Conservation (phyloP, 2,797 vertebrate species). For the Propithecus deckenii region DNA sequence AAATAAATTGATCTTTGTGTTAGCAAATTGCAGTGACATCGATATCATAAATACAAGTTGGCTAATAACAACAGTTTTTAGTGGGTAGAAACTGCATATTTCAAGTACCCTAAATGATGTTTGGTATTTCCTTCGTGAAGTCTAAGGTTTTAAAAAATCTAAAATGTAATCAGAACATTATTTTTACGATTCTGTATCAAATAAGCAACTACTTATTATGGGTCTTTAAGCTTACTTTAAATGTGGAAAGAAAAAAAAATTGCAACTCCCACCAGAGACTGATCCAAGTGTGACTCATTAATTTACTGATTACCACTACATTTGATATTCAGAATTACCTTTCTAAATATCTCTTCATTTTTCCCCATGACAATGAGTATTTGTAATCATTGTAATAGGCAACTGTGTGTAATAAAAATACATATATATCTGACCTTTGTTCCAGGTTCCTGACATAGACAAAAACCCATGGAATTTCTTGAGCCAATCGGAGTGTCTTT, state of each 20-base stretch:
- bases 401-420: background rate
- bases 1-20: background rate
- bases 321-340: conserved; percentile 26
- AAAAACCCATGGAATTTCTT: background rate
- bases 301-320: background rate
- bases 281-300: background rate
- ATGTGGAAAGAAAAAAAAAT: conserved; percentile 18
- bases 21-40: background rate
- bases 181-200: conserved; percentile 17
- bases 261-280: background rate
- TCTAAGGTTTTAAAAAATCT: background rate
- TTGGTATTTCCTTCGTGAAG: background rate
- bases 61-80: background rate
- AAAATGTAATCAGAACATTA: background rate
- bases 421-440: background rate
- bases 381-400: conserved; percentile 8
- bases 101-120: background rate
- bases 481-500: background rate
- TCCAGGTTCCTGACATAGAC: background rate
- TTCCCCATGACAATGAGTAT: conserved; percentile 7
- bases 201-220: background rate
- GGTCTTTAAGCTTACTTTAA: conserved; percentile 4
- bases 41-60: background rate
- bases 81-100: background rate
- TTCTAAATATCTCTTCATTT: conserved; percentile 1